phyloP scores from a whole-genome alignment of 2,113 vertebrate species.

The Larimichthys crocea region DNA sequence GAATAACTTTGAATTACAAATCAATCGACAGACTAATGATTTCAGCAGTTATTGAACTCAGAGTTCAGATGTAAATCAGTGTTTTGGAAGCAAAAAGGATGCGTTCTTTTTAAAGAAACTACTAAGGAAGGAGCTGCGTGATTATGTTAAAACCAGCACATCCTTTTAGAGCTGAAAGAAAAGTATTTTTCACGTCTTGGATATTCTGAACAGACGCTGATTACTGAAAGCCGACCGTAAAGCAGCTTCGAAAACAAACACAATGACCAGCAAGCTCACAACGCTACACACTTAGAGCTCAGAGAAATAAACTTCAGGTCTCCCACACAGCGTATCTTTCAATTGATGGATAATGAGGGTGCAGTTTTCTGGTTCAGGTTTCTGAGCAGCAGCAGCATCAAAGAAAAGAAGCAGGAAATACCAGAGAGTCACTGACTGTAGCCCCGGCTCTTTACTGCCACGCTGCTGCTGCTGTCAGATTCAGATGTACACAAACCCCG shows the following conservation, averaged over 20 bases:
- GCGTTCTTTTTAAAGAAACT: background rate
- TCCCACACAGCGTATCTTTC: conserved; percentile 8
- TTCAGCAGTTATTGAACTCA: background rate
- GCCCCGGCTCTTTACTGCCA: conserved; percentile 45
- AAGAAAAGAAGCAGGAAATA: conserved; percentile 64
- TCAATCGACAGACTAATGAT: background rate
- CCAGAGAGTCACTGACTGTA: conserved; percentile 55
- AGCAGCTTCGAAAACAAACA: background rate
- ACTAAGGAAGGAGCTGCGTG: background rate
- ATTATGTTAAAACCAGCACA: background rate
- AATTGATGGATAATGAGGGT: conserved; percentile 18
- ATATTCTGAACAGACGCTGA: conserved; percentile 19
- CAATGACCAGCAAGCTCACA: background rate
- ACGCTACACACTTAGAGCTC: too few relatives aligned
- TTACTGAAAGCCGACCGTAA: conserved; percentile 7
- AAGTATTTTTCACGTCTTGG: background rate
- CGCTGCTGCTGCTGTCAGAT: conserved; percentile 17
- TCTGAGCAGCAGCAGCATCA: conserved; percentile 59
- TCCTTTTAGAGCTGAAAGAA: conserved; percentile 17
- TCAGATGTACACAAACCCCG: conserved; percentile 27
- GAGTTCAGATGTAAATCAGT: background rate
- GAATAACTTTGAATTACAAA: background rate
- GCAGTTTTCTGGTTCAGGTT: conserved; percentile 69
- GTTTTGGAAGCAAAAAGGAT: conserved; percentile 36
- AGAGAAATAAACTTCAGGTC: background rate